A percentile compares a stretch with the other conserved stretches of the same genome.
phyloP scores from a whole-genome alignment of 2,797 vertebrate species.

The Poliocrania exsul region DNA sequence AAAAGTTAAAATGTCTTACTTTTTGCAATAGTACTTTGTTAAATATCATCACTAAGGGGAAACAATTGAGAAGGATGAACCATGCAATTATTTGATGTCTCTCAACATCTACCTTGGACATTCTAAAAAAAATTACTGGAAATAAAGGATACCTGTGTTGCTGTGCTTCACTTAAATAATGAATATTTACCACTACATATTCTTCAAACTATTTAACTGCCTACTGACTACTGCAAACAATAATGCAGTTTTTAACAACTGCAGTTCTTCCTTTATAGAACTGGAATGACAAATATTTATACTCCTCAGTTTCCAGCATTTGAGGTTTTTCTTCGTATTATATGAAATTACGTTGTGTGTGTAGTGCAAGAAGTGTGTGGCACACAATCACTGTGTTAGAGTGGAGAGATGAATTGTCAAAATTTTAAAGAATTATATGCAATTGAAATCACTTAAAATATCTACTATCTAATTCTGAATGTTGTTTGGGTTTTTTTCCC shows the following conservation, averaged over 20 bases:
- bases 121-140: background rate
- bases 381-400: background rate
- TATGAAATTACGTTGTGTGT: background rate
- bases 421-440: background rate
- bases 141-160: background rate
- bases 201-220: background rate
- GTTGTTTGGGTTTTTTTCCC: background rate
- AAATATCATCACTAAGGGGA: constrained; percentile 25
- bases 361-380: background rate
- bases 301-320: background rate
- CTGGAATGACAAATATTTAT: background rate
- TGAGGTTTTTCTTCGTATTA: background rate
- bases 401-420: background rate
- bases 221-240: background rate
- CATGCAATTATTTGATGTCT: background rate
- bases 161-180: background rate
- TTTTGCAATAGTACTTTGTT: constrained; percentile 10
- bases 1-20: constrained; percentile 30
- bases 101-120: background rate
- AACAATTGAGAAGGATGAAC: constrained; percentile 31
- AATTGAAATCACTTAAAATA: background rate
- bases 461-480: background rate
- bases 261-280: background rate
- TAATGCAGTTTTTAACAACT: background rate
- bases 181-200: background rate